These are phyloP conservation scores for Euwallacea fornicatus DNA, from an alignment of 1,140 invertebrate species.

Conservation along the genomic window DNA sequence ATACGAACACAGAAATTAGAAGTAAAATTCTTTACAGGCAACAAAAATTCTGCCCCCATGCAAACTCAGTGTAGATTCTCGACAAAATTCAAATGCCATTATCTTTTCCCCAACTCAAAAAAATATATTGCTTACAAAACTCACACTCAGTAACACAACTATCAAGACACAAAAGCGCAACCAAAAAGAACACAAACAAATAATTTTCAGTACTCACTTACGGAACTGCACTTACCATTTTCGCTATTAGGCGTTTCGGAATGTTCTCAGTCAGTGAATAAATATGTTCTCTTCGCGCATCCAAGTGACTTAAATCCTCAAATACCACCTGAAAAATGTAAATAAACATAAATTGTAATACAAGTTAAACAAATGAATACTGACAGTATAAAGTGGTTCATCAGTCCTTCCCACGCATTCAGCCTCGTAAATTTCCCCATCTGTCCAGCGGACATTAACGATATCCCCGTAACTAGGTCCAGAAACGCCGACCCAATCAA, in stretches of 20 bases:
- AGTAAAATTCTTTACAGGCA: too few relatives aligned
- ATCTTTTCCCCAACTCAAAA: too few relatives aligned
- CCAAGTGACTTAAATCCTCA: slow-evolving; percentile 55
- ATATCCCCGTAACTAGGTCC: slow-evolving; percentile 43
- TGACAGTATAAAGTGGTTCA: slow-evolving; percentile 60
- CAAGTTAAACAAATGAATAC: slow-evolving; percentile 19
- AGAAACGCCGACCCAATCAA: slow-evolving; percentile 29
- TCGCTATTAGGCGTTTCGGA: slow-evolving; percentile 57
- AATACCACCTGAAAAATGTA: slow-evolving; percentile 56
- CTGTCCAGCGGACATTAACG: slow-evolving; percentile 63
- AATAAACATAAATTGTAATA: neutral
- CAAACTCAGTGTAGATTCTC: too few relatives aligned
- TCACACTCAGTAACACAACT: too few relatives aligned
- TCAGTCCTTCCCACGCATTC: slow-evolving; percentile 61
- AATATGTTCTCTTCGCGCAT: slow-evolving; percentile 55
- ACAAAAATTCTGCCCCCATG: too few relatives aligned
- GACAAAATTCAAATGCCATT: too few relatives aligned
- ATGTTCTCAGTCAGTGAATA: slow-evolving; percentile 57
- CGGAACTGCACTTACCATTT: slow-evolving; percentile 55
- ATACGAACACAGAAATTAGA: too few relatives aligned
- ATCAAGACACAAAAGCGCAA: too few relatives aligned
- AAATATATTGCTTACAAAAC: too few relatives aligned
- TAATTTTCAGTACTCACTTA: neutral
- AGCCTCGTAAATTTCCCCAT: slow-evolving; percentile 62
- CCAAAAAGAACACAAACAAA: too few relatives aligned